Percentiles rank a stretch among this genome's conserved stretches.
phyloP scores from a whole-genome alignment of 2,113 vertebrate species.

The Papio anubis region DNA sequence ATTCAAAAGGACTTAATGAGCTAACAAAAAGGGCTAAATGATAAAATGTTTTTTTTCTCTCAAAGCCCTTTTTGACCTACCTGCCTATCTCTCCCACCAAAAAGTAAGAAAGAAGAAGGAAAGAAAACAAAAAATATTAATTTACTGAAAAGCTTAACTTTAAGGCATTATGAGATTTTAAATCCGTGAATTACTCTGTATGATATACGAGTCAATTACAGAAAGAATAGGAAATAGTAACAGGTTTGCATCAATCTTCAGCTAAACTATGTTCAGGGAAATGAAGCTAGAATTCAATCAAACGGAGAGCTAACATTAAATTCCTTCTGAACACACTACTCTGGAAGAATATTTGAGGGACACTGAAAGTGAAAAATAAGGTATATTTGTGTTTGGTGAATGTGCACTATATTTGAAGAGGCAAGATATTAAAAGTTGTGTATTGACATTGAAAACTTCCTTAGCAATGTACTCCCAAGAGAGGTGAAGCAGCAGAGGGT shows the following conservation, averaged over 20 bases:
- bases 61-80: not conserved
- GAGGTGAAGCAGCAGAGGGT: not conserved
- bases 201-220: not conserved
- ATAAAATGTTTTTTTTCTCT: not conserved
- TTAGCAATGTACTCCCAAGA: not conserved
- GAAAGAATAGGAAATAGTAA: slow-evolving; percentile 29
- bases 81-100: slow-evolving; percentile 16
- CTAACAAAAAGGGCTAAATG: not conserved
- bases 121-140: not conserved
- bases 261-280: not conserved
- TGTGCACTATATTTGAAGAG: not conserved
- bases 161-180: slow-evolving; percentile 16
- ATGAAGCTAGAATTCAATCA: slow-evolving; percentile 32
- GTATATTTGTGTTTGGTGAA: not conserved
- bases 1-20: slow-evolving; percentile 67
- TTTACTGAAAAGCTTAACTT: slow-evolving; percentile 39
- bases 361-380: not conserved
- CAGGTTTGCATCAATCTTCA: not conserved
- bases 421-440: not conserved
- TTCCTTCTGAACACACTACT: not conserved
- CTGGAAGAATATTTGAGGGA: not conserved
- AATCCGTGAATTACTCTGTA: not conserved
- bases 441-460: not conserved
- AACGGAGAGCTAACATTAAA: not conserved
- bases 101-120: not conserved